Evolutionary conservation across 2,113 vertebrate species (phyloP), one percentile per base, ranked within the genome.

Genomic region (Mixornis gularis): DNA sequence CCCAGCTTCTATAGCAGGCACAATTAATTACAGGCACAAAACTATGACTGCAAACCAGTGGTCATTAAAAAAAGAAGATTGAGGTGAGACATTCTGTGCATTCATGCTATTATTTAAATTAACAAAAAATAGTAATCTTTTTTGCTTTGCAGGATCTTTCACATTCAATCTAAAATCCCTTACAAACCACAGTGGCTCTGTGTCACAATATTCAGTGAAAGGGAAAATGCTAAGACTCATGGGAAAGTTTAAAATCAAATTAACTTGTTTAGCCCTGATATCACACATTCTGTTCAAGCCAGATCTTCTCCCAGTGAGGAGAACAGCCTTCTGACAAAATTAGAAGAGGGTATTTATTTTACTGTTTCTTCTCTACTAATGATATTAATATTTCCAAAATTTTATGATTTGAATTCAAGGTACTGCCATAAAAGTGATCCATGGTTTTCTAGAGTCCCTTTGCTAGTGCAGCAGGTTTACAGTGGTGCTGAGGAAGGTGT

Each of bases 1-100:
- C 17, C 48, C 79, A 59, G 55, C 80, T 95, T 80, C 78, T 73
- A 38, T 44, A 85, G 55, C 64, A 90, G 71, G 49, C 85, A 70
- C 68, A 95, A 80, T 80, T 87, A 93, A 94, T 77, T 87, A 44
- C 81, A 74, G 71, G 48, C 74, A 85, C 46, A 93, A 89, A 94
- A 66, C 70, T 94, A 79, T 72, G 52, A 76, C 70, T 81, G 41
- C 32, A 89, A 93, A 87, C 1, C 21, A n/a, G 20, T 0, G 1
- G 80, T 79, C 68, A 65, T 91, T 89, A 89, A 63, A 85, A 93
- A 60, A 79, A 86, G 10, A 84, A 87, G 81, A 95, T 48, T 92
- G 81, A 96, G 40, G 66, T 0, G 0, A 89, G 81, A 59, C 55
- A 89, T 52, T 82, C 51, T 77, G n/a, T 13, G 17, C 43, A 56